Evolutionary conservation across 1,140 invertebrate species (phyloP), one percentile per base, ranked within the genome.

Genomic region (Tetramorium simillimum): DNA sequence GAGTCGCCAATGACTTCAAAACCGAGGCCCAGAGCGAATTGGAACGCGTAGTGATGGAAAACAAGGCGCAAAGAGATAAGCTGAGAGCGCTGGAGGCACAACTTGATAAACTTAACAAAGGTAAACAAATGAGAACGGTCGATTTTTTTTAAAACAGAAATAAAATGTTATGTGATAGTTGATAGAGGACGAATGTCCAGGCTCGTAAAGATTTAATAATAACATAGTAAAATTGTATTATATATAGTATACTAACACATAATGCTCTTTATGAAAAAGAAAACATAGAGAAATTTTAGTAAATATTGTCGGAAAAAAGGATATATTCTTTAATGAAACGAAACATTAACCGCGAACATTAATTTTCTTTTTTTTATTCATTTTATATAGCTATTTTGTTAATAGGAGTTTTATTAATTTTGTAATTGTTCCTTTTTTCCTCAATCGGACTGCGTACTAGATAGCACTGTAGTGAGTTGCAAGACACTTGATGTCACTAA

Each of bases 1-100:
- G 98, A 24, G 98, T 99, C 10, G 98, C 99, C 14, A 99, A 99
- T 95, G 98, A 99, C 93, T 99, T 99, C 94, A 98, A 99, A 94
- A 98, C 97, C 33, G 98, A 98, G 94, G 97, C 98, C 0, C 97
- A 98, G 92, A 96, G 97, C 76, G 97, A 98, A 91, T 95, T 98
- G 85, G 98, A 99, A 93, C 96, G 97, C 86, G 95, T 99, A 9
- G 96, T 97, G 46, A 95, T 97, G 89, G 98, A 99, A 92, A 99
- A 99, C 95, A 97, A 97, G 91, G 93, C 96, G 1, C 96, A 98
- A n/a, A 96, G 97, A 85, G 98, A 99, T 88, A 97, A 97, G 91
- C 96, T 98, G 62, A 96, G 97, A 72, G 93, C 96, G 72, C 94
- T 99, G n/a, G 97, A 98, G 91, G 96, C 97, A 86, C 98, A 99